phyloP scores from a whole-genome alignment of 2,113 vertebrate species.

The Sphaerodactylus townsendi region DNA sequence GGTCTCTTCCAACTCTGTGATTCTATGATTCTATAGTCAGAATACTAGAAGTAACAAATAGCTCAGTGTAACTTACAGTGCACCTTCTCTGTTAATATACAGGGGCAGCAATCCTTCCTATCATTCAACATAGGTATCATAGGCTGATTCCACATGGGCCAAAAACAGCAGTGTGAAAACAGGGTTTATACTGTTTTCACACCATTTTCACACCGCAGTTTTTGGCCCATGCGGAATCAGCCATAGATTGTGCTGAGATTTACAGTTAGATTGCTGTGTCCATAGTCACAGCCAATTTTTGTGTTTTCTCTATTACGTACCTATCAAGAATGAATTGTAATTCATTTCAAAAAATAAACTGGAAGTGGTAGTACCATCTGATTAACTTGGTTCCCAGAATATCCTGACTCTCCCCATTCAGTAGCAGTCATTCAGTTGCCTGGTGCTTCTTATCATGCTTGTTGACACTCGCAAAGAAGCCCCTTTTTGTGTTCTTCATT shows the following conservation, averaged over 20 bases:
- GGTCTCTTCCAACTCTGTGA: too few species aligned
- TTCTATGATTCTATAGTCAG: too few species aligned
- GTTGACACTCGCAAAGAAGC: not conserved
- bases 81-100: not conserved
- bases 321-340: not conserved
- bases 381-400: slow-evolving; percentile 28
- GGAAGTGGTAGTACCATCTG: not conserved
- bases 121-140: not conserved
- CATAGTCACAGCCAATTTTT: not conserved
- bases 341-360: rapidly evolving
- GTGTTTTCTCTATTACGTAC: not conserved
- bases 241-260: not conserved
- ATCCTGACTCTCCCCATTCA: not conserved
- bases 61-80: not conserved
- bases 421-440: not conserved
- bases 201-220: too few species aligned
- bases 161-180: too few species aligned
- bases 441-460: not conserved
- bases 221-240: too few species aligned
- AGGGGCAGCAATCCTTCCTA: not conserved
- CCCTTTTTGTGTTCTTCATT: not conserved
- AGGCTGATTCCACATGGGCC: too few species aligned
- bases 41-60: not conserved
- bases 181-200: too few species aligned
- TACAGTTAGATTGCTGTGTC: too few species aligned